phyloP scores from a whole-genome alignment of 1,140 invertebrate genomes.

The Hesperophylax magnus region DNA sequence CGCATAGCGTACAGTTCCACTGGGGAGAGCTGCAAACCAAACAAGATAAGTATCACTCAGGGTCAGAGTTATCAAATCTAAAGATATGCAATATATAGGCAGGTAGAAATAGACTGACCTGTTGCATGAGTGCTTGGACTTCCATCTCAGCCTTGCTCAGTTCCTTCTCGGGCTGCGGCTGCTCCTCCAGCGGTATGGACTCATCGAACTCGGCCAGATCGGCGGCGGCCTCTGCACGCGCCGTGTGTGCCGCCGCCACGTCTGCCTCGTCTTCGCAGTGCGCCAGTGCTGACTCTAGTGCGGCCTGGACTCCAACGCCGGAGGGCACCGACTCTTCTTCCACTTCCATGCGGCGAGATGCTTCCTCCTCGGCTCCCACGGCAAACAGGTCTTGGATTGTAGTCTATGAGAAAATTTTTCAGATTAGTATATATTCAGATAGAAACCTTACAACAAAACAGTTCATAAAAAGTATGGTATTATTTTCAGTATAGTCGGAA shows the following conservation, averaged over 20 bases:
- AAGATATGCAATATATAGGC: background rate
- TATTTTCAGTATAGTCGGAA: no score
- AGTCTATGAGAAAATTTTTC: slow-evolving; percentile 69
- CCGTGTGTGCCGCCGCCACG: slow-evolving; percentile 90
- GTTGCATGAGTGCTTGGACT: slow-evolving; percentile 85
- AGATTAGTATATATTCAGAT: no score
- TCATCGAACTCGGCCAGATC: slow-evolving; percentile 98
- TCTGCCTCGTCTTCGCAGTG: slow-evolving; percentile 96
- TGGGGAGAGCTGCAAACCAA: slow-evolving; percentile 80
- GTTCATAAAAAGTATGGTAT: no score
- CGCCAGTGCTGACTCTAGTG: slow-evolving; percentile 87
- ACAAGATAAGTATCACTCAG: background rate
- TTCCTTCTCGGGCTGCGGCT: slow-evolving; percentile 73
- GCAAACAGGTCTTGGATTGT: slow-evolving; percentile 95
- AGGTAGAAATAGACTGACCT: slow-evolving; percentile 72
- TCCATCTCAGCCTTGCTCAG: slow-evolving; percentile 88
- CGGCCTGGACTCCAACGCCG: slow-evolving; percentile 64
- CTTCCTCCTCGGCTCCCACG: slow-evolving; percentile 79
- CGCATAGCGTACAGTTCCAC: slow-evolving; percentile 95
- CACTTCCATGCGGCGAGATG: slow-evolving; percentile 55
- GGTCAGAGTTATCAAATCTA: no score
- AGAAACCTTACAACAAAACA: no score
- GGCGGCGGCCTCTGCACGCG: slow-evolving; percentile 92
- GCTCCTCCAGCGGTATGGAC: slow-evolving; percentile 90
- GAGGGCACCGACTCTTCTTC: slow-evolving; percentile 36